Evolutionary conservation across 2,797 vertebrate genomes (phyloP).

Genomic region (Valencia hispanica): DNA sequence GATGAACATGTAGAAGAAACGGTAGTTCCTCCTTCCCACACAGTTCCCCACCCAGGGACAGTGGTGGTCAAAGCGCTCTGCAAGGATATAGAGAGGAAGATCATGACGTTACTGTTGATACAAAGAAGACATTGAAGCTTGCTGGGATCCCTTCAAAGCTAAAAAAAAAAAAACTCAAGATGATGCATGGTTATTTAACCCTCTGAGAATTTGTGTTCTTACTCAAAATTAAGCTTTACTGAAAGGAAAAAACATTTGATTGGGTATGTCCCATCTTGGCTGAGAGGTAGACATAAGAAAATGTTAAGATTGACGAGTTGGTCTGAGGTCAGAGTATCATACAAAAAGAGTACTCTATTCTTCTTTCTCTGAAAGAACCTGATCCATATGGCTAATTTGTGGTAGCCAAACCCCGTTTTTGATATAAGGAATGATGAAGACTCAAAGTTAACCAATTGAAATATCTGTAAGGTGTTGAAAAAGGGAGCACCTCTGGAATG

Average conservation of each 20-base stretch:
- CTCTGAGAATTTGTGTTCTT: slow-evolving; percentile 5
- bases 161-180: background rate
- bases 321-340: background rate
- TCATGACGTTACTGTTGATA: slow-evolving; percentile 14
- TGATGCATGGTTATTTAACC: background rate
- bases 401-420: background rate
- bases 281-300: background rate
- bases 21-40: slow-evolving; percentile 99
- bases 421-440: background rate
- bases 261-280: background rate
- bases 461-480: background rate
- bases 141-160: background rate
- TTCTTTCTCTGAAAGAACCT: background rate
- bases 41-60: slow-evolving; percentile 99
- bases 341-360: background rate
- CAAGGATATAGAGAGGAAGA: slow-evolving; percentile 31
- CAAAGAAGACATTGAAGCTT: background rate
- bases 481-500: no score
- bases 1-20: slow-evolving; percentile 99
- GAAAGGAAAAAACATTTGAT: background rate
- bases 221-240: background rate
- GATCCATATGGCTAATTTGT: background rate
- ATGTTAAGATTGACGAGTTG: background rate
- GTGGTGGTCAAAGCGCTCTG: slow-evolving; percentile 99
- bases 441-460: no score